Percentiles rank a stretch among this genome's conserved stretches.
These are phyloP conservation scores for Phalacrocorax pelagicus DNA, from an alignment of 2,113 vertebrate genomes.

Conservation along the genomic window DNA sequence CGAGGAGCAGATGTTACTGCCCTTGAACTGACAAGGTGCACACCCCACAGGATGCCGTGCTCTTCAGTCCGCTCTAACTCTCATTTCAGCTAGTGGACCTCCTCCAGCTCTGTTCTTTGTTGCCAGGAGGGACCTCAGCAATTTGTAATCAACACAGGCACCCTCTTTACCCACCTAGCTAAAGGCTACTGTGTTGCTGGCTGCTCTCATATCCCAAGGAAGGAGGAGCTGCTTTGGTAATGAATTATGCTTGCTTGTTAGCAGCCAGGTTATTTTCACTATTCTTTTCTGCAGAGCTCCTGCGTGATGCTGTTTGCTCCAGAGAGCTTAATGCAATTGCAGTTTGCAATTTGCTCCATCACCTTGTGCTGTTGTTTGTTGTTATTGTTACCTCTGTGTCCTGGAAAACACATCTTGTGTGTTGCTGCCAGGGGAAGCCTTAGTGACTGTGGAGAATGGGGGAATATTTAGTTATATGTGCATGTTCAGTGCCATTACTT, in stretches of 20 bases:
- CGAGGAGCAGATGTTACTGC: neutral
- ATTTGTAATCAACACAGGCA: neutral
- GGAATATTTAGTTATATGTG: neutral
- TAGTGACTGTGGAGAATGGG: neutral
- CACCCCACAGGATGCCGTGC: accelerated
- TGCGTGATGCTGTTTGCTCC: neutral
- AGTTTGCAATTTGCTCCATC: neutral
- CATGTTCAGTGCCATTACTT: neutral
- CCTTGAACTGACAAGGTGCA: too few relatives aligned
- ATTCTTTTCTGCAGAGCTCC: neutral
- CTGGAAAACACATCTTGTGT: neutral
- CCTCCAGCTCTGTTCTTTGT: neutral
- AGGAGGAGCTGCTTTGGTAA: neutral
- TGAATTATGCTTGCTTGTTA: neutral
- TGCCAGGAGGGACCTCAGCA: neutral
- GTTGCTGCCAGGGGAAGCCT: neutral
- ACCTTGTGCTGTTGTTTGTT: neutral
- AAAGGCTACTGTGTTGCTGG: neutral
- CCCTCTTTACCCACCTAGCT: neutral
- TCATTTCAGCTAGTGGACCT: neutral
- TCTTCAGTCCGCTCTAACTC: neutral
- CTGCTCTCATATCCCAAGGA: neutral
- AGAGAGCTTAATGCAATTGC: neutral
- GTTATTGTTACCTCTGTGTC: neutral
- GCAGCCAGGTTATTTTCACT: neutral